Base-by-base conservation (phyloP, 1,140 invertebrate genomes). In the Samia ricini region DNA sequence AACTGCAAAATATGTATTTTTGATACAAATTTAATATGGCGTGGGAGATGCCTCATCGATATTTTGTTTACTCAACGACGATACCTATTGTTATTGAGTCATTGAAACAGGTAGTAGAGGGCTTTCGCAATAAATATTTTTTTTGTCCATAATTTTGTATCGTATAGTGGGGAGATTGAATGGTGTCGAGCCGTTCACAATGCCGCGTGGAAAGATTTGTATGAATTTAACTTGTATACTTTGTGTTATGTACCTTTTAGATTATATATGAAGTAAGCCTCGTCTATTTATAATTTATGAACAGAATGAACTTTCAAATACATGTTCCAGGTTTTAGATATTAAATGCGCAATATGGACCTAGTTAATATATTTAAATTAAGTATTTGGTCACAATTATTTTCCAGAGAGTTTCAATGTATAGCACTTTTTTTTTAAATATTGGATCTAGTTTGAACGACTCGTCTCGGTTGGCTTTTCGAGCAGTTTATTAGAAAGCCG, bases 41-140 rank as follows among this genome's bases (percentile, higher is more conserved):
- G 69, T 58, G 66, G 63, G 68, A 65, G 69, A 69, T 79, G 79
- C 79, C 77, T 83, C 82, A 85, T 85, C 80, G 74, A 75, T 74
- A 58, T 50, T 22, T 22, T 22, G 36, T 49, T 23, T 8, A 59
- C 15, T n/a, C n/a, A 20, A 19, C 21, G 21, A 10, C 1, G n/a
- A n/a, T n/a, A n/a, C n/a, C 20, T 23, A 49, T 59, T 23, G 15
- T 26, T 59, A 10, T 59, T 59, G 48, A 59, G 69, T 66, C 72
- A 74, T 72, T 77, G 61, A 63, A 69, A 70, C 82, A 87, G 84
- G 84, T 85, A 87, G 83, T 72, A 71, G 72, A 73, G 62, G 67
- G 74, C 79, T 81, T 83, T 84, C 69, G 77, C 67, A 75, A 74
- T 61, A 29, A 56, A 36, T 36, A 54, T 80, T 83, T 77, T 86